phyloP scores from a whole-genome alignment of 2,888 invertebrate genomes.

The Amblyjoppa fuscipennis region DNA sequence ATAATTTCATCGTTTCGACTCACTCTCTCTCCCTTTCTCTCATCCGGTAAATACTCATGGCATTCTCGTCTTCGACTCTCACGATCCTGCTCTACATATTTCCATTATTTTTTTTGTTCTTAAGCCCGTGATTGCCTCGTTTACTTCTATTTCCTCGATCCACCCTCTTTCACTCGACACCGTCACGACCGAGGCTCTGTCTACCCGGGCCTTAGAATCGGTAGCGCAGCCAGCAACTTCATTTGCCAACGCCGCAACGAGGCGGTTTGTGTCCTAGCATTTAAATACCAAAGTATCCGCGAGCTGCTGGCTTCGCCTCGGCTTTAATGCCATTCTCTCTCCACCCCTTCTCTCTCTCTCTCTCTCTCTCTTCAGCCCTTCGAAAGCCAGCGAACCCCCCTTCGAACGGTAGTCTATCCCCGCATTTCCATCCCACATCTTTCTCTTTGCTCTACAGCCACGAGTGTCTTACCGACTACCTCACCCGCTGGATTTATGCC shows the following conservation, averaged over 20 bases:
- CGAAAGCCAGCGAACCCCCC: slow-evolving; percentile 30
- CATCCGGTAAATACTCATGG: no score
- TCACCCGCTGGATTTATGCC: slow-evolving; percentile 77
- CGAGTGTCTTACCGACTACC: slow-evolving; percentile 73
- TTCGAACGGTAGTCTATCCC: slow-evolving; percentile 39
- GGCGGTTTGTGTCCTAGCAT: slow-evolving; percentile 75
- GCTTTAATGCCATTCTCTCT: slow-evolving; percentile 75
- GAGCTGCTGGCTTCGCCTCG: slow-evolving; percentile 67
- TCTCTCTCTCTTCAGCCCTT: slow-evolving; percentile 64
- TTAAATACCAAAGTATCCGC: slow-evolving; percentile 82
- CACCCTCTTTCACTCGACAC: background rate
- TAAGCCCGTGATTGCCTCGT: background rate
- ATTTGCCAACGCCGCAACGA: slow-evolving; percentile 72
- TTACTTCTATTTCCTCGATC: slow-evolving; percentile 4
- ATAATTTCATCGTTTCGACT: background rate
- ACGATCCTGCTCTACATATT: background rate
- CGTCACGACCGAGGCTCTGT: background rate
- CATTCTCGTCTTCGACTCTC: no score
- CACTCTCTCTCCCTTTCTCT: background rate
- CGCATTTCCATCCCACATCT: slow-evolving; percentile 20
- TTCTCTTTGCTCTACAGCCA: slow-evolving; percentile 57
- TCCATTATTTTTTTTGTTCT: background rate
- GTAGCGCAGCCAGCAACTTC: slow-evolving; percentile 70
- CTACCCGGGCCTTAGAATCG: background rate
- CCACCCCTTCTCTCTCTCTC: slow-evolving; percentile 67